These are phyloP conservation scores for Phoxinus dragarum DNA, from an alignment of 2,797 vertebrate species.

Conservation along the genomic window DNA sequence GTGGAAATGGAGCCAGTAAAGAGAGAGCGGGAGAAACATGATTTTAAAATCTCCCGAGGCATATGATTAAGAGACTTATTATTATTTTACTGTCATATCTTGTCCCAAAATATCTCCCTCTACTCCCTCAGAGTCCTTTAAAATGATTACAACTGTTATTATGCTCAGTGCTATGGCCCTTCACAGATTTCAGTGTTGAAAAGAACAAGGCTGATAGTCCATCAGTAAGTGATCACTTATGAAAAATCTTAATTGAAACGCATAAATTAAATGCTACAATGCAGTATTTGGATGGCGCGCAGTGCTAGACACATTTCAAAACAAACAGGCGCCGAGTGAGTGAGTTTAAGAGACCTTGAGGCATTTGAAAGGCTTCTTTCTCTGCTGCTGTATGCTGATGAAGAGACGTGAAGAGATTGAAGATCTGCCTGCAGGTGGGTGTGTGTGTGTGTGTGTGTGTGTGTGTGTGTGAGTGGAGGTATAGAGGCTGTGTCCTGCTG, in stretches of 20 bases:
- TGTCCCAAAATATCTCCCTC: conserved; percentile 31
- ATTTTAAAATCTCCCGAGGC: conserved; percentile 26
- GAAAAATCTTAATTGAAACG: conserved; percentile 13
- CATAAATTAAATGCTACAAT: conserved; percentile 18
- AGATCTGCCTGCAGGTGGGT: conserved; percentile 51
- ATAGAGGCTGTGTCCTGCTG: conserved; percentile 39
- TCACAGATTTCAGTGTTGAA: conserved; percentile 30
- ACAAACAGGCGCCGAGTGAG: conserved; percentile 16
- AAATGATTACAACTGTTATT: conserved; percentile 12
- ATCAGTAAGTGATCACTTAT: conserved; percentile 14
- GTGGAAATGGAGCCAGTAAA: conserved; percentile 26
- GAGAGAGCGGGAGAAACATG: conserved; percentile 9
- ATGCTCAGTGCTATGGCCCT: not conserved
- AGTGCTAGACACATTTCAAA: not conserved
- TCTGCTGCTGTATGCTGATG: conserved; percentile 27
- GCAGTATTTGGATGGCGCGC: not conserved
- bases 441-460: conserved; percentile 47
- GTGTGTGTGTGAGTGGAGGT: conserved; percentile 46
- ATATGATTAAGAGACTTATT: conserved; percentile 12
- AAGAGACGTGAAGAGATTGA: conserved; percentile 48
- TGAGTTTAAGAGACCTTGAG: conserved; percentile 32
- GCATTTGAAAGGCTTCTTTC: conserved; percentile 18
- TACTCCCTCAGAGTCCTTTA: conserved; percentile 31
- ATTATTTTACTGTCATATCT: conserved; percentile 32
- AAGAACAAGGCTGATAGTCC: not conserved